Evolutionary conservation across 1,140 invertebrate genomes (phyloP).

Genomic region (Idris sp.): DNA sequence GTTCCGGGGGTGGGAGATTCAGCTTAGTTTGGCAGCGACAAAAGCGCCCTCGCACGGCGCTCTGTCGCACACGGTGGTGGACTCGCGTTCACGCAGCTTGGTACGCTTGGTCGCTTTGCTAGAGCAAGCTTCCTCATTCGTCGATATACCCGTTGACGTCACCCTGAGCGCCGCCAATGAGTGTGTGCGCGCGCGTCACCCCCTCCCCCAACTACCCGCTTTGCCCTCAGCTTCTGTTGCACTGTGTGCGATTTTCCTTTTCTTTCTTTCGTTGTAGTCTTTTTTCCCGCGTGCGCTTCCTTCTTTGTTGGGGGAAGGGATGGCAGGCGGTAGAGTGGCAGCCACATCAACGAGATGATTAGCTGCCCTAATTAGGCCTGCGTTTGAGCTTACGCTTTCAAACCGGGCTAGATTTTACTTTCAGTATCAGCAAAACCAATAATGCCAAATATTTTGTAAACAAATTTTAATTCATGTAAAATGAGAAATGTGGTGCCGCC

Average conservation of each 20-base stretch:
- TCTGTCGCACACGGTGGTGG: constrained; percentile 39
- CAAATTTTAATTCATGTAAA: no score
- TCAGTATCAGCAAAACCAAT: no score
- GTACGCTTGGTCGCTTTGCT: constrained; percentile 25
- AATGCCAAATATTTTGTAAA: no score
- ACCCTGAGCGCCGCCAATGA: constrained; percentile 55
- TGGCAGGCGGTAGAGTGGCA: constrained; percentile 14
- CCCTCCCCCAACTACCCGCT: not conserved
- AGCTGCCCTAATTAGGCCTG: constrained; percentile 46
- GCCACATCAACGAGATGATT: constrained; percentile 40
- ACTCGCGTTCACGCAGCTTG: not conserved
- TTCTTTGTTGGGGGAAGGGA: not conserved
- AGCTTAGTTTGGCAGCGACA: no score
- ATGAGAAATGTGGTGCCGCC: no score
- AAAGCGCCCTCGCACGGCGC: constrained; percentile 64
- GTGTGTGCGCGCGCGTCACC: not conserved
- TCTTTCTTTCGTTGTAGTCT: not conserved
- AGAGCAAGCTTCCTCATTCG: constrained; percentile 65
- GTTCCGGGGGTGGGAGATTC: constrained; percentile 7
- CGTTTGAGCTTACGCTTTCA: constrained; percentile 6
- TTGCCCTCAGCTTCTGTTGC: not conserved
- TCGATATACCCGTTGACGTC: constrained; percentile 68
- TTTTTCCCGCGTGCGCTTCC: not conserved
- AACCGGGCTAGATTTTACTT: no score
- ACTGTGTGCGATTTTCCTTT: not conserved